These are phyloP conservation scores for Amiota mariae DNA, from an alignment of 2,888 invertebrate genomes.

Conservation along the genomic window DNA sequence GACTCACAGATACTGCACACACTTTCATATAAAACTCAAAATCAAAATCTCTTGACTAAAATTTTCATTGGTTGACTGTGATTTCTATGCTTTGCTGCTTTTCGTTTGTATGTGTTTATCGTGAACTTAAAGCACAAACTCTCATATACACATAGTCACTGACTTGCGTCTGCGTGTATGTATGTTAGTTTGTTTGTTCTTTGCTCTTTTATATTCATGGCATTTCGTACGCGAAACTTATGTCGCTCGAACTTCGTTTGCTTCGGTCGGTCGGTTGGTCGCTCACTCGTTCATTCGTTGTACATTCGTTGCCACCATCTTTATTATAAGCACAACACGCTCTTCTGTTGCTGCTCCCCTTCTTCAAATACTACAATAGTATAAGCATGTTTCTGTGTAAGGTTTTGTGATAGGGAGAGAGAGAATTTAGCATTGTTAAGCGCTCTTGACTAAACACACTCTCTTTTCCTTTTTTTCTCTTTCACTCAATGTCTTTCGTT, in stretches of 20 bases:
- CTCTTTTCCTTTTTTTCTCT: background rate
- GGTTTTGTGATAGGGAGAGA: background rate
- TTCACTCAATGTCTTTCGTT: background rate
- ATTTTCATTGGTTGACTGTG: conserved; percentile 75
- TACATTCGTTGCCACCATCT: background rate
- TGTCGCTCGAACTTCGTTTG: conserved; percentile 31
- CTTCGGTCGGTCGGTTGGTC: background rate
- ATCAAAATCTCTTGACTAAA: conserved; percentile 74
- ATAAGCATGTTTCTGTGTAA: conserved; percentile 28
- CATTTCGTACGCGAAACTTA: conserved; percentile 5
- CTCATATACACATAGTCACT: conserved; percentile 23
- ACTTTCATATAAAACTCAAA: conserved; percentile 69
- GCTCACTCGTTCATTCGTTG: background rate
- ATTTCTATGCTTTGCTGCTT: conserved; percentile 62
- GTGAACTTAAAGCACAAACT: conserved; percentile 41
- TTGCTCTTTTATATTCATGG: conserved; percentile 29
- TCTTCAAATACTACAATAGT: no score
- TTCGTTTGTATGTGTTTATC: conserved; percentile 35
- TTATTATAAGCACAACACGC: conserved; percentile 30
- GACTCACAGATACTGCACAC: background rate
- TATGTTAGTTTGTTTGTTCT: background rate
- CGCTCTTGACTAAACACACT: no score
- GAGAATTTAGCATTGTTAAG: conserved; percentile 7
- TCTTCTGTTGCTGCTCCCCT: conserved; percentile 24
- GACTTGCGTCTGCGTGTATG: background rate